Percentiles rank a stretch among this genome's conserved stretches.
phyloP scores from a whole-genome alignment of 1,140 invertebrate species.

The Neodiprion lecontei region DNA sequence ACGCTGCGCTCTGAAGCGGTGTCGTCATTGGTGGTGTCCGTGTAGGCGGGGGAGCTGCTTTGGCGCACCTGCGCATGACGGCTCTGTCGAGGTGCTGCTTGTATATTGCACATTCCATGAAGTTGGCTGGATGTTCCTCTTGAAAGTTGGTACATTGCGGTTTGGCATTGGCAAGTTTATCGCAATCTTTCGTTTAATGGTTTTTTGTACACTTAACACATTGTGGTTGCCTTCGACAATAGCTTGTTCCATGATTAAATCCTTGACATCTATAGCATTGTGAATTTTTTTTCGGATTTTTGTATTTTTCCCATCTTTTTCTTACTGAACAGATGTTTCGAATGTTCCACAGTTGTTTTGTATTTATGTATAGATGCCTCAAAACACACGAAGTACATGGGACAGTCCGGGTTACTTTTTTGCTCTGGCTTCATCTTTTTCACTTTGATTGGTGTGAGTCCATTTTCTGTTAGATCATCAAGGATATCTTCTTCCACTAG shows the following conservation, averaged over 20 bases:
- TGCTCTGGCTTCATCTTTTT: not conserved
- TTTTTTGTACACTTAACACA: conserved; percentile 25
- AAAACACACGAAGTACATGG: not conserved
- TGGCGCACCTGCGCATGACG: not conserved
- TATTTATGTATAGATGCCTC: not conserved
- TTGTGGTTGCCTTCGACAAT: conserved; percentile 18
- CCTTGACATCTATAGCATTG: conserved; percentile 27
- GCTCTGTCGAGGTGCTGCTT: conserved; percentile 13
- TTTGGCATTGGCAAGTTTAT: not conserved
- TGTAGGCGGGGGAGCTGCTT: not conserved
- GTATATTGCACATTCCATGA: conserved; percentile 16
- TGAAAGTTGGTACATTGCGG: conserved; percentile 28
- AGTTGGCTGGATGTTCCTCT: conserved; percentile 25
- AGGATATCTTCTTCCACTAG: not conserved
- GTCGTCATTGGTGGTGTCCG: not conserved
- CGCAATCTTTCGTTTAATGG: conserved; percentile 23
- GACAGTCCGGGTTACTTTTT: not conserved
- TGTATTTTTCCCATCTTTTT: conserved; percentile 23
- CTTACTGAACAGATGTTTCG: conserved; percentile 11
- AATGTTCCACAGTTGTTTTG: conserved; percentile 21
- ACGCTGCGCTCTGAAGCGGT: not conserved
- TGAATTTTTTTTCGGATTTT: conserved; percentile 19
- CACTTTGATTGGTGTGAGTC: not conserved
- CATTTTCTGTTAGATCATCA: not conserved
- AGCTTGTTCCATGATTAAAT: conserved; percentile 20